Base-by-base conservation (phyloP, 2,113 vertebrate species). In the Chinchilla lanigera region DNA sequence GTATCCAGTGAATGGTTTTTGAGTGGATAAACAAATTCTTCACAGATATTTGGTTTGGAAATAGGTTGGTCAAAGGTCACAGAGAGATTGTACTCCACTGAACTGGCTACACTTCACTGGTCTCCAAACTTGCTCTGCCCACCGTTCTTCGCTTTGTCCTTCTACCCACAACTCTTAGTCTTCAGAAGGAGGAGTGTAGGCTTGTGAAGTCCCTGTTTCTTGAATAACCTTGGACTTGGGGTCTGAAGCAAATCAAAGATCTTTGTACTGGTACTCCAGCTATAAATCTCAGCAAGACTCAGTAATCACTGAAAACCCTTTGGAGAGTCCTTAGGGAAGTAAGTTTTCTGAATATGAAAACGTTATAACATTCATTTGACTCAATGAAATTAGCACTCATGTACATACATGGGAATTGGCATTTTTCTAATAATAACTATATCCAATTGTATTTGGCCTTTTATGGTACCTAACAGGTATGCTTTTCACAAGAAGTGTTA, bases 281-380 rank as follows among this genome's bases (percentile, higher is more conserved):
- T 86, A n/a, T 47, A 92, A 52, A 80, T 86, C 13, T 96, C 52
- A 90, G 67, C 30, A 86, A 71, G 41, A 67, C 80, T 91, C 73
- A 86, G 52, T 89, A 87, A 94, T 65, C 80, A 84, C 92, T 85
- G 47, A 80, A 92, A 94, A 94, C n/a, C 12, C 90, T 93, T 96
- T 92, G 56, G 85, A 75, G 69, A 56, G 80, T 86, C 28, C 52
- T 95, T 89, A 82, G 61, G 92, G 19, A 56, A 5, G 28, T 86
- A 69, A 88, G 17, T 77, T 69, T 93, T 89, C 82, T 89, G 83
- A 82, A 90, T 80, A 52, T 82, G 87, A 94, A 94, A 93, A 56
- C 63, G 8, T 81, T 86, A 75, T 7, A 86, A 26, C 52, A 86
- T 54, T 93, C 20, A 10, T 93, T 92, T 92, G 8, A 50, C 61